These are phyloP conservation scores for Aeoliscus strigatus DNA, from an alignment of 2,797 vertebrate genomes.

Conservation along the genomic window DNA sequence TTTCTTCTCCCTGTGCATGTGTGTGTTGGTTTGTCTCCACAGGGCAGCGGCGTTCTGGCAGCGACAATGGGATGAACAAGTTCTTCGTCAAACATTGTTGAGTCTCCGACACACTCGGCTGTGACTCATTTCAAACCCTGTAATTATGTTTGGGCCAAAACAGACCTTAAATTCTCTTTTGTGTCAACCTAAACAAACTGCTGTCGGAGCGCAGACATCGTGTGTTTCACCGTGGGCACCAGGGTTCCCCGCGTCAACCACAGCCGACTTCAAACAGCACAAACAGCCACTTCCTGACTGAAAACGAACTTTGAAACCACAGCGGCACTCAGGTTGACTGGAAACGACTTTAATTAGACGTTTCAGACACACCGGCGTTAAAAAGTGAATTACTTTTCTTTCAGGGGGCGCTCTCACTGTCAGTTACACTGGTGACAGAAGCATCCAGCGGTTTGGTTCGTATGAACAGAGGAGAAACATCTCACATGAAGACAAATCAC, in stretches of 20 bases:
- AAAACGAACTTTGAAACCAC: too few species aligned
- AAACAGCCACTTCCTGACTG: too few species aligned
- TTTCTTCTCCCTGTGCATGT: conserved; percentile 23
- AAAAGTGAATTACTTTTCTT: too few species aligned
- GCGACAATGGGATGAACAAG: conserved; percentile 69
- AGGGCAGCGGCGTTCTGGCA: conserved; percentile 63
- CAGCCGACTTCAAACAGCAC: conserved; percentile 8
- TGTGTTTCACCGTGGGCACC: conserved; percentile 55
- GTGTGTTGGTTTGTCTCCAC: conserved; percentile 60
- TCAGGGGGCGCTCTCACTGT: conserved; percentile 26
- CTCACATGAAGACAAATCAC: conserved; percentile 58
- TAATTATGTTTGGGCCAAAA: conserved; percentile 64
- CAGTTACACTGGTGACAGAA: conserved; percentile 47
- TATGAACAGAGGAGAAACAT: conserved; percentile 36
- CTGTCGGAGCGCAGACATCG: conserved; percentile 26
- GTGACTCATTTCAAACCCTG: conserved; percentile 67
- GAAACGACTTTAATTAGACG: too few species aligned
- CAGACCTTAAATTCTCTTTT: conserved; percentile 67
- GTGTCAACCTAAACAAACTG: conserved; percentile 52
- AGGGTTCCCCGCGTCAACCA: conserved; percentile 34
- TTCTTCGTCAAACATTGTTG: conserved; percentile 62
- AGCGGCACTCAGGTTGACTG: too few species aligned
- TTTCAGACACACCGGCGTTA: too few species aligned
- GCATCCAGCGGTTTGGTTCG: conserved; percentile 37
- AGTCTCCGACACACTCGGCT: conserved; percentile 43